A percentile compares a stretch with the other conserved stretches of the same genome.
Conservation (phyloP, 1,140 invertebrate genomes). For the Megathymus violae region DNA sequence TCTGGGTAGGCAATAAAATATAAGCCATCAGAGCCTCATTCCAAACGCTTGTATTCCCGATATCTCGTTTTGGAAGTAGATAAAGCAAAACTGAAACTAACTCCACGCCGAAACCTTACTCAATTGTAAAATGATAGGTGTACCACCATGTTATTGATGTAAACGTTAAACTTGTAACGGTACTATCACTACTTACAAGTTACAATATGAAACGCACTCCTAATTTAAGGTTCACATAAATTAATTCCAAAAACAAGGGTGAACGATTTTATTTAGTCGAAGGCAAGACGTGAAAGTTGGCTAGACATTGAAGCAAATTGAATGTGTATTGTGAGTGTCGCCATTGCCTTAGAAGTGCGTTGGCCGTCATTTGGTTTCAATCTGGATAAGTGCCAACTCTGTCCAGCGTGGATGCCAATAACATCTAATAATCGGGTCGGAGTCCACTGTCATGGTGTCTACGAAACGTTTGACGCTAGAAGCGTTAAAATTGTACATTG, state of each 20-base stretch:
- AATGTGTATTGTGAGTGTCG: conserved; percentile 43
- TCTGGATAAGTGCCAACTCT: conserved; percentile 24
- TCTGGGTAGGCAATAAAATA: too few relatives aligned
- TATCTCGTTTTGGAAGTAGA: too few relatives aligned
- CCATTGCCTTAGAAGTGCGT: conserved; percentile 37
- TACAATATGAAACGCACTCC: too few relatives aligned
- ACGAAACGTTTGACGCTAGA: conserved; percentile 15
- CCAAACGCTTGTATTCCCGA: too few relatives aligned
- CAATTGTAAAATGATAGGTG: too few relatives aligned
- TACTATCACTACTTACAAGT: too few relatives aligned
- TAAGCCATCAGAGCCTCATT: too few relatives aligned
- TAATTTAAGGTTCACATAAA: not conserved
- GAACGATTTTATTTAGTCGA: conserved; percentile 31
- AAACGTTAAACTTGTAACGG: too few relatives aligned
- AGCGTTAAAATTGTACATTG: too few relatives aligned
- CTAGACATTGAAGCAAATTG: conserved; percentile 33
- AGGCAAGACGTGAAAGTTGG: conserved; percentile 17
- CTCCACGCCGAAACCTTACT: too few relatives aligned
- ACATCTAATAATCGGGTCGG: conserved; percentile 24
- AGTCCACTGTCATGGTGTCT: conserved; percentile 10
- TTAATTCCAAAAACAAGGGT: not conserved
- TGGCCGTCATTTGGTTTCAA: conserved; percentile 17
- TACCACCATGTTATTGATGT: too few relatives aligned
- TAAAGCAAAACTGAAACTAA: too few relatives aligned
- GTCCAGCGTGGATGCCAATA: conserved; percentile 24